Conservation (phyloP, 2,113 vertebrate species). For the Trematomus loennbergii region DNA sequence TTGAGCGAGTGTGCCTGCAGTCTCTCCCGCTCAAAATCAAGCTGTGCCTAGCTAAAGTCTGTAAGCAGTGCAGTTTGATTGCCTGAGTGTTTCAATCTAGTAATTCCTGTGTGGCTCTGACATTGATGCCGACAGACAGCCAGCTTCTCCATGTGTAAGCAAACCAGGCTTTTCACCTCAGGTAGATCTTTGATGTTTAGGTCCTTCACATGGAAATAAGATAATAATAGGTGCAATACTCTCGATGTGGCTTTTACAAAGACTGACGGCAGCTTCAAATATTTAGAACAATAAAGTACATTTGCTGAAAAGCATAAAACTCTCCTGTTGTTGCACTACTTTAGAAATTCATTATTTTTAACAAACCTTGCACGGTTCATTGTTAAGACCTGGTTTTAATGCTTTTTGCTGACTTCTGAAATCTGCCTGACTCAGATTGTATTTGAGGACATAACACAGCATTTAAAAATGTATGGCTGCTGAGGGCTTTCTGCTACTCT, state of each 20-base stretch:
- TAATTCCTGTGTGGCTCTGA: slow-evolving; percentile 66
- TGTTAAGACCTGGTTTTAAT: background rate
- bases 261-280: slow-evolving; percentile 65
- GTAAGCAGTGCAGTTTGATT: slow-evolving; percentile 66
- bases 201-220: slow-evolving; percentile 63
- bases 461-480: slow-evolving; percentile 7
- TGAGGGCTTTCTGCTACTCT: slow-evolving; percentile 14
- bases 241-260: slow-evolving; percentile 62
- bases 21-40: slow-evolving; percentile 72
- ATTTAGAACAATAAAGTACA: slow-evolving; percentile 56
- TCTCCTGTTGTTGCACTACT: slow-evolving; percentile 15
- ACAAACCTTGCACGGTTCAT: slow-evolving; percentile 1
- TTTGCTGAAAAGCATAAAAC: slow-evolving; percentile 66
- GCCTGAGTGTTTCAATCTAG: slow-evolving; percentile 70
- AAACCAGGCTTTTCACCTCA: slow-evolving; percentile 66
- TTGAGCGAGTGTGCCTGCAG: slow-evolving; percentile 55
- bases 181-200: slow-evolving; percentile 73
- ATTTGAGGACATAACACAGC: slow-evolving; percentile 18
- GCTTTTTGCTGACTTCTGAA: slow-evolving; percentile 15
- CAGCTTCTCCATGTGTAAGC: slow-evolving; percentile 72
- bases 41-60: slow-evolving; percentile 65
- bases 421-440: background rate
- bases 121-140: slow-evolving; percentile 75
- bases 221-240: slow-evolving; percentile 45
- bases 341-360: slow-evolving; percentile 35